Evolutionary conservation across 2,113 vertebrate genomes (phyloP).

Genomic region (Taurulus bubalis): DNA sequence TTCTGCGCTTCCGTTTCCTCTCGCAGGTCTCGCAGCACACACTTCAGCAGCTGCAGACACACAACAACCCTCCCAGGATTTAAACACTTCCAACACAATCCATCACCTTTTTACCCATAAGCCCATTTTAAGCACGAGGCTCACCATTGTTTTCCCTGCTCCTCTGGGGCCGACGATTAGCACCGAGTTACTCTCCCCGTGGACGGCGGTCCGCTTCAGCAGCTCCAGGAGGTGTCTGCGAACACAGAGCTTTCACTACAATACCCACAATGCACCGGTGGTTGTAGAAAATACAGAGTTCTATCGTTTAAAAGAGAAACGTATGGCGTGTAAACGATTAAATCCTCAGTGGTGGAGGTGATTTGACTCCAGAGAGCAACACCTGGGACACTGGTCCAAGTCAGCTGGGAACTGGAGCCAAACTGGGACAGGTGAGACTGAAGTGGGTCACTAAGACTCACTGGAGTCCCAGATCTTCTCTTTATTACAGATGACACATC

Average conservation of each 20-base stretch:
- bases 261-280: slow-evolving; percentile 39
- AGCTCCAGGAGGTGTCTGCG: slow-evolving; percentile 92
- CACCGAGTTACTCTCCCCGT: slow-evolving; percentile 96
- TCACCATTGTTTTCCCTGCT: slow-evolving; percentile 92
- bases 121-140: background rate
- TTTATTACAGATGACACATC: slow-evolving; percentile 19
- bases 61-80: slow-evolving; percentile 9
- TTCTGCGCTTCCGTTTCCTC: slow-evolving; percentile 82
- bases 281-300: background rate
- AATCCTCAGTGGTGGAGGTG: background rate
- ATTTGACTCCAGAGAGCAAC: background rate
- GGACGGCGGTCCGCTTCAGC: slow-evolving; percentile 88
- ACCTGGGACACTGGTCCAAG: background rate
- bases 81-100: slow-evolving; percentile 1
- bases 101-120: slow-evolving; percentile 1
- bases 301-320: background rate
- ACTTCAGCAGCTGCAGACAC: slow-evolving; percentile 86
- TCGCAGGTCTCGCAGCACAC: slow-evolving; percentile 88
- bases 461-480: background rate
- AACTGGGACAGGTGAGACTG: slow-evolving; percentile 56
- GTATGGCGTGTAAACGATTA: background rate
- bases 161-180: slow-evolving; percentile 94
- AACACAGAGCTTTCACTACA: slow-evolving; percentile 31
- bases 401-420: slow-evolving; percentile 42
- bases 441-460: slow-evolving; percentile 60